Evolutionary conservation across 2,113 vertebrate species (phyloP).

Genomic region (Verasper variegatus): DNA sequence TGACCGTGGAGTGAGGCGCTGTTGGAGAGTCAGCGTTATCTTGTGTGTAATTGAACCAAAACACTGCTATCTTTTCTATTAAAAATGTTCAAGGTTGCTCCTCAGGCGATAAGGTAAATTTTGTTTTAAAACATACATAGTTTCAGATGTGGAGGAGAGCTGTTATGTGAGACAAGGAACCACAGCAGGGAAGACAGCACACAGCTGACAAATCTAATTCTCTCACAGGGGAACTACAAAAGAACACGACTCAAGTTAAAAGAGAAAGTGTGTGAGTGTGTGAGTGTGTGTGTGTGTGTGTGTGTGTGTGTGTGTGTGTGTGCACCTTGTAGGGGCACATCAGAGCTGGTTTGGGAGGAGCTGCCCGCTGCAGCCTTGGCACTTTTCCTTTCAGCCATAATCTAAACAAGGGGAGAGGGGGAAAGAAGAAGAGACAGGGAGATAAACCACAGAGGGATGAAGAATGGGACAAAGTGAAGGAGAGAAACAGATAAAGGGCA

Average conservation of each 20-base stretch:
- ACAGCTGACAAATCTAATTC: constrained; percentile 52
- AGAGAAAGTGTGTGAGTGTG: not conserved
- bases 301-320: constrained; percentile 15
- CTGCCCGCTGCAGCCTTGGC: constrained; percentile 92
- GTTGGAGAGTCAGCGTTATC: constrained; percentile 53
- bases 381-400: constrained; percentile 98
- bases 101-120: constrained; percentile 17
- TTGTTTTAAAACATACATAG: constrained; percentile 15
- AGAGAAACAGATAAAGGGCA: not conserved
- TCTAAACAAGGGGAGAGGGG: constrained; percentile 79
- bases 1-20: constrained; percentile 30
- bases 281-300: not conserved
- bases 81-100: constrained; percentile 40
- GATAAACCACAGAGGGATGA: not conserved
- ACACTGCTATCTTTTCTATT: constrained; percentile 38
- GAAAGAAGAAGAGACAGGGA: not conserved
- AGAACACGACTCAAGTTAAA: constrained; percentile 23
- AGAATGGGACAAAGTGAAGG: not conserved
- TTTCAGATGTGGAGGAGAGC: constrained; percentile 27
- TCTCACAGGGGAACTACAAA: constrained; percentile 38
- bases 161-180: constrained; percentile 35
- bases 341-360: constrained; percentile 88
- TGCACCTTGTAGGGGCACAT: constrained; percentile 95
- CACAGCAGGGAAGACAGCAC: constrained; percentile 11
- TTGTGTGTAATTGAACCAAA: constrained; percentile 31